Evolutionary conservation across 1,140 invertebrate genomes (phyloP), one percentile per base, ranked within the genome.

Genomic region (Drosophila guanche): DNA sequence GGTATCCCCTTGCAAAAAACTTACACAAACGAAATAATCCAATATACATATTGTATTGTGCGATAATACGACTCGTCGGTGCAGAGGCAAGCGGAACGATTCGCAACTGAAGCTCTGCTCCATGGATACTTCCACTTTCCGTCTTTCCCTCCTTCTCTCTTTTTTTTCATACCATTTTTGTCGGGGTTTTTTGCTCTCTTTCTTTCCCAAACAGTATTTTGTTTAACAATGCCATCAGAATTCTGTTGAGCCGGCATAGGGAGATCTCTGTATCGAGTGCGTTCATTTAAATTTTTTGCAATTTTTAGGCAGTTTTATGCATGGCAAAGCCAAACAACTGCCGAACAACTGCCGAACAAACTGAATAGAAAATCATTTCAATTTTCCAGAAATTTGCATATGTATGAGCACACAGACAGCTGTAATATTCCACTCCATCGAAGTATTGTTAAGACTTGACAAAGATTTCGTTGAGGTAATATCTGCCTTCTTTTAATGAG

Each of bases 41-140:
- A 77, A 77, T 77, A 76, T 76, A 79, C 83, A 88, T 88, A 83
- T 88, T 88, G 83, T 79, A 88, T 88, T 88, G 83, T 88, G 84
- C 83, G 84, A 88, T 88, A 88, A 88, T 86, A 80, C 50, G 42
- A 41, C 42, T 57, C 63, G 46, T 16, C 22, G 37, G 43, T 16
- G 10, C 10, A 25, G 37, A 23, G 40, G 12, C 8, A 33, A 16
- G 40, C 47, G 25, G 51, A 47, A 40, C 59, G 10, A 37, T 37
- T 73, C 40, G 33, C 53, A 47, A 14, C 40, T 57, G 65, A 56
- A 45, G 52, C 51, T 25, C 47, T 37, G 47, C 40, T 67, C 40
- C 59, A 23, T 66, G 47, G 27, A 40, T 46, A 42, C 50, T 43
- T 54, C 41, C 50, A 52, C 42, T 65, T 55, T 53, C 52, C 55